phyloP scores from a whole-genome alignment of 2,888 invertebrate genomes.

The Axea sp. region DNA sequence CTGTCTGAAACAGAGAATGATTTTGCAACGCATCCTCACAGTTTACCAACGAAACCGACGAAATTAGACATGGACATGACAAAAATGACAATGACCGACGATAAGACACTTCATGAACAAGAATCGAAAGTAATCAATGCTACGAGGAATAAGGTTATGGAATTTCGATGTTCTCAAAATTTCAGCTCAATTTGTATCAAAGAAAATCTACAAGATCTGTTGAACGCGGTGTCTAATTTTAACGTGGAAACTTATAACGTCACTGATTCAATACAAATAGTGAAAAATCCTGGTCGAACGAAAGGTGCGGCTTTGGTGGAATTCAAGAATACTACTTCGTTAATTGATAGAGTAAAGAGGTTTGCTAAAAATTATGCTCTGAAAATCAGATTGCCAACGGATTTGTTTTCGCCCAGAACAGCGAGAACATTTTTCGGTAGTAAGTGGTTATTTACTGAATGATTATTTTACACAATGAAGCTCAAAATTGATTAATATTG shows the following conservation, averaged over 20 bases:
- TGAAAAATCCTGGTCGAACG: constrained; percentile 64
- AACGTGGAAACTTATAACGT: constrained; percentile 82
- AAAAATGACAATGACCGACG: constrained; percentile 71
- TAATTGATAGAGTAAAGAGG: constrained; percentile 82
- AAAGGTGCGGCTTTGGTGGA: constrained; percentile 31
- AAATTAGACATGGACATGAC: constrained; percentile 73
- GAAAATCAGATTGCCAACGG: constrained; percentile 84
- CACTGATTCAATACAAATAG: constrained; percentile 81
- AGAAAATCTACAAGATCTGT: constrained; percentile 80
- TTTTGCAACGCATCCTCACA: constrained; percentile 59
- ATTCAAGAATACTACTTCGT: constrained; percentile 71
- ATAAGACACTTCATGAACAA: constrained; percentile 78
- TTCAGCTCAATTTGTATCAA: constrained; percentile 67
- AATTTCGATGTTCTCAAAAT: constrained; percentile 69
- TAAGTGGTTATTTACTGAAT: constrained; percentile 69
- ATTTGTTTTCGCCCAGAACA: constrained; percentile 69
- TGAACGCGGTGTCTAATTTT: constrained; percentile 81
- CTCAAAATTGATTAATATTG: constrained; percentile 30
- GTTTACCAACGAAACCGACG: constrained; percentile 68
- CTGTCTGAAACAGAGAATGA: constrained; percentile 41
- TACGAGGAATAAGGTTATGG: constrained; percentile 1
- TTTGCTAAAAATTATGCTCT: constrained; percentile 83
- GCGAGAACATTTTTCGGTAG: constrained; percentile 77
- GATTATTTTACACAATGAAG: no score
- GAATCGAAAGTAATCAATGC: constrained; percentile 79